These are phyloP conservation scores for Hydrozoanthus gracilis DNA, from an alignment of 92 coral and sea anemone species.

Conservation along the genomic window DNA sequence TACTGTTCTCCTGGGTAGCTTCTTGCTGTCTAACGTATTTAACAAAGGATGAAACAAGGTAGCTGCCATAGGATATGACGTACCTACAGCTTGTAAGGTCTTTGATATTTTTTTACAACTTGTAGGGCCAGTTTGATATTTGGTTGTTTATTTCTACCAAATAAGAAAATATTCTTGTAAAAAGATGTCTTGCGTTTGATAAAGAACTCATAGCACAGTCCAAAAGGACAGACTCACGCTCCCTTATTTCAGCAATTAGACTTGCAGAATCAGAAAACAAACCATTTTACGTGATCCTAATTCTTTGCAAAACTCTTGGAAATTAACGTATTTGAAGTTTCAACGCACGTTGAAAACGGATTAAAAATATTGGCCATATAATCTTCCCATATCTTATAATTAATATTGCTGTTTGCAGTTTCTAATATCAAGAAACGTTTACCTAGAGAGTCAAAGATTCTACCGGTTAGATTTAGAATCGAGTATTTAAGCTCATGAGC, in stretches of 20 bases:
- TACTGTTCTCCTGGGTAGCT: not conserved
- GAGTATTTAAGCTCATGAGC: too few species aligned
- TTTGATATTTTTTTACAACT: not conserved
- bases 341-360: too few species aligned
- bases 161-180: constrained; percentile 10
- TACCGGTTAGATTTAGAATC: not conserved
- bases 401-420: too few species aligned
- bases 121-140: not conserved
- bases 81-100: constrained; percentile 10
- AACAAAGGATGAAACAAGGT: constrained; percentile 3
- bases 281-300: too few species aligned
- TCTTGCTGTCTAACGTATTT: constrained; percentile 25
- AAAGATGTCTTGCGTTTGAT: not conserved
- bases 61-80: not conserved
- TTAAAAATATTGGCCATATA: too few species aligned
- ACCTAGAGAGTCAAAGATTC: not conserved
- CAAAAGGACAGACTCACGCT: not conserved
- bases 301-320: not conserved
- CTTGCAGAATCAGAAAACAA: not conserved
- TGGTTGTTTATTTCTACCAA: not conserved
- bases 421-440: too few species aligned
- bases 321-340: too few species aligned
- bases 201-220: constrained; percentile 2
- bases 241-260: not conserved
- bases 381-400: too few species aligned